Evolutionary conservation across 2,113 vertebrate genomes (phyloP).

Genomic region (Tupaia tana): DNA sequence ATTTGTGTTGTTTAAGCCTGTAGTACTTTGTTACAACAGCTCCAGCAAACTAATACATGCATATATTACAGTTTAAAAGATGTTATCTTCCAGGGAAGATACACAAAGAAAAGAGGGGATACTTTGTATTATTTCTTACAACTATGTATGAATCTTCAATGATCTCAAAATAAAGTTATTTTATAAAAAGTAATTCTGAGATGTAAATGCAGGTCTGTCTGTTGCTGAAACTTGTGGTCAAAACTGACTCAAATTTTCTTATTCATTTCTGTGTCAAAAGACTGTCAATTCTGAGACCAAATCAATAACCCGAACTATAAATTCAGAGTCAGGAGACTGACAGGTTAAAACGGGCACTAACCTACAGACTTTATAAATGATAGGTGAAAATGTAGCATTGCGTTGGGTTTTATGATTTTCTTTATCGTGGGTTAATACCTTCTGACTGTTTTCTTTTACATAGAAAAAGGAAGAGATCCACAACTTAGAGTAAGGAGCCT

Average conservation of each 20-base stretch:
- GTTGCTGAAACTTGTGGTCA: not conserved
- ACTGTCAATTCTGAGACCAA: not conserved
- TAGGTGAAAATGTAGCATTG: not conserved
- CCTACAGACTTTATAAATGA: not conserved
- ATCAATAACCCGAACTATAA: not conserved
- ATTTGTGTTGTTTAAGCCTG: not conserved
- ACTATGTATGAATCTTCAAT: not conserved
- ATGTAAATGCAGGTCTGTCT: constrained; percentile 4
- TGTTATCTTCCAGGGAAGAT: not conserved
- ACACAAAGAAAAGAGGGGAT: not conserved
- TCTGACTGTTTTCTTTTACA: not conserved
- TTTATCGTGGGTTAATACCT: constrained; percentile 1
- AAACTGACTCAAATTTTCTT: not conserved
- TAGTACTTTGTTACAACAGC: not conserved
- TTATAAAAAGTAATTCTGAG: not conserved
- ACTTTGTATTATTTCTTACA: constrained; percentile 11
- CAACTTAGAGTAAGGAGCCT: not conserved
- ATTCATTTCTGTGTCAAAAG: not conserved
- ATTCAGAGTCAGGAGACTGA: not conserved
- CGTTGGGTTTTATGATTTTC: not conserved
- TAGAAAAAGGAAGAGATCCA: not conserved
- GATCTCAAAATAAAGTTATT: not conserved
- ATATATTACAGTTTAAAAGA: not conserved
- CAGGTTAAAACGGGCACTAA: not conserved
- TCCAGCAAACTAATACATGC: not conserved